A percentile compares a stretch with the other conserved stretches of the same genome.
These are phyloP conservation scores for Dinothrombium tinctorium DNA, from an alignment of 1,140 invertebrate genomes.

Conservation along the genomic window DNA sequence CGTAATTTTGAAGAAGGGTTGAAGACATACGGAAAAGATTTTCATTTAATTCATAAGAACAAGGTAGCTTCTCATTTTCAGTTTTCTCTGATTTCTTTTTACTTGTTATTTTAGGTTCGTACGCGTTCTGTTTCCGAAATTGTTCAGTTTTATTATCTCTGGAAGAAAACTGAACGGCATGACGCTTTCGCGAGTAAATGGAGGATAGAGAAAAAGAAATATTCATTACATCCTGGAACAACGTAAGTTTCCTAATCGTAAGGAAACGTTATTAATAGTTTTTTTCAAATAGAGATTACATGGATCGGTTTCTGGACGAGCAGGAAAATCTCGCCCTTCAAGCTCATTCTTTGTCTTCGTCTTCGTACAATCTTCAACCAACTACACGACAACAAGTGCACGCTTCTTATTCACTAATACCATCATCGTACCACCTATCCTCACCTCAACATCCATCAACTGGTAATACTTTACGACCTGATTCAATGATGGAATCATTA, in stretches of 20 bases:
- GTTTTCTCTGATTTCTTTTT: slow-evolving; percentile 5
- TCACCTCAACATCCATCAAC: too few species aligned
- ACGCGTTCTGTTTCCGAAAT: slow-evolving; percentile 87
- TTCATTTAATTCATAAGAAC: slow-evolving; percentile 75
- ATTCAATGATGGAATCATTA: too few species aligned
- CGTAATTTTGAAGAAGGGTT: slow-evolving; percentile 85
- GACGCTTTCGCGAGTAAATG: slow-evolving; percentile 66
- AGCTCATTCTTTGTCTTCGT: background rate
- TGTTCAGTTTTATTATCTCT: slow-evolving; percentile 93
- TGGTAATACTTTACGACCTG: too few species aligned
- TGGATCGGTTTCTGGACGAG: slow-evolving; percentile 61
- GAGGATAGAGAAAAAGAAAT: slow-evolving; percentile 61
- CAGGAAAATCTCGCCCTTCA: slow-evolving; percentile 28
- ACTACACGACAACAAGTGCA: background rate
- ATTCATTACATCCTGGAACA: slow-evolving; percentile 52
- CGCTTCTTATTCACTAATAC: too few species aligned
- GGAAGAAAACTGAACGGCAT: slow-evolving; percentile 95
- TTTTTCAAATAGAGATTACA: slow-evolving; percentile 38
- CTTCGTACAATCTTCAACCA: background rate
- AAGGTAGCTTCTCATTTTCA: slow-evolving; percentile 36
- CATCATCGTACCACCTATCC: too few species aligned
- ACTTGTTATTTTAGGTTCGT: slow-evolving; percentile 32
- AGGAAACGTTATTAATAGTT: background rate
- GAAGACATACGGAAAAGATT: slow-evolving; percentile 79
- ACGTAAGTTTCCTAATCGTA: slow-evolving; percentile 16